Conservation (phyloP, 2,113 vertebrate species). For the Oxyura jamaicensis region DNA sequence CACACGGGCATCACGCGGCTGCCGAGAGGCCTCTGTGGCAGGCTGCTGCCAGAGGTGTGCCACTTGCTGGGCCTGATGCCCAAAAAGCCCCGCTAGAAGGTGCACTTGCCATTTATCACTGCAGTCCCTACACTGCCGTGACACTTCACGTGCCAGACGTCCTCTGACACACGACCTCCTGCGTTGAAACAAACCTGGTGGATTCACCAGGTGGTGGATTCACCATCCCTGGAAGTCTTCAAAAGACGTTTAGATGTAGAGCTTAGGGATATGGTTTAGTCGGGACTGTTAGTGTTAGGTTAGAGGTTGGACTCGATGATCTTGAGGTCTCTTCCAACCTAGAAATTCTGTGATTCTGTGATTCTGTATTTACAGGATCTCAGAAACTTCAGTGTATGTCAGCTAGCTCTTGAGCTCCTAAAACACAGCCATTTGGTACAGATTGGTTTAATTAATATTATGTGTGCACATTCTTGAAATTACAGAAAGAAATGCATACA, state of each 20-base stretch:
- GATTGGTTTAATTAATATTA: not conserved
- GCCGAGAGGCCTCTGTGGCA: accelerated
- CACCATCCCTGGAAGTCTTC: no score
- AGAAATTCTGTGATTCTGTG: no score
- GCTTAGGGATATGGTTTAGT: no score
- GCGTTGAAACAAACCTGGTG: accelerated
- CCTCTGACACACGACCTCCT: not conserved
- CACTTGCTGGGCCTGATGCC: not conserved
- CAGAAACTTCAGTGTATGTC: not conserved
- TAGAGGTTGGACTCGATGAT: no score
- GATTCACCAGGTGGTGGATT: no score
- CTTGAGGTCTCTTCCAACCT: no score
- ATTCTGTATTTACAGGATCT: not conserved
- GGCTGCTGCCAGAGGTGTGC: not conserved
- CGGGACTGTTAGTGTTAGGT: no score
- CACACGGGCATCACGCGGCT: not conserved
- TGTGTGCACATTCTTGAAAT: not conserved
- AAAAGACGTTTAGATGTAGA: no score
- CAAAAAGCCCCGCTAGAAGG: not conserved
- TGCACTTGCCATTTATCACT: not conserved
- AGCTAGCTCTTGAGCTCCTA: no score
- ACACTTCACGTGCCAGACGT: not conserved
- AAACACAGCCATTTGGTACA: not conserved
- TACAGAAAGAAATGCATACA: not conserved
- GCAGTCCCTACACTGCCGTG: not conserved